Conservation (phyloP, 2,888 invertebrate species). For the Orthosia cruda region DNA sequence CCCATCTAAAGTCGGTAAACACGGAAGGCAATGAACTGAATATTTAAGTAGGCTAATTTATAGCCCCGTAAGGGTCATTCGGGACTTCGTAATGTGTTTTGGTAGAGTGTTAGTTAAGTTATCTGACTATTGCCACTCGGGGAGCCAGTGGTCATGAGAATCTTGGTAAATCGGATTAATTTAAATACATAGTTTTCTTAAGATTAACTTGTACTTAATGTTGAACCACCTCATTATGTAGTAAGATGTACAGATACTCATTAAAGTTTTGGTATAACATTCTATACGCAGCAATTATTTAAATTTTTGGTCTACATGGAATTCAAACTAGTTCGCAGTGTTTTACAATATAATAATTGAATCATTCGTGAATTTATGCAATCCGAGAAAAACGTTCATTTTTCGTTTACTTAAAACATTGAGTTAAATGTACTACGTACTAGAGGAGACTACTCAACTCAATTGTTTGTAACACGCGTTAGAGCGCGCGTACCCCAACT, state of each 20-base stretch:
- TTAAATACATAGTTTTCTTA: conserved; percentile 10
- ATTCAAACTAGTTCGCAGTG: background rate
- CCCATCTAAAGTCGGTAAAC: background rate
- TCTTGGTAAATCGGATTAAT: conserved; percentile 9
- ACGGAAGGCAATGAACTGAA: conserved; percentile 10
- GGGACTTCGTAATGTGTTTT: conserved; percentile 5
- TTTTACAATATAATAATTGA: background rate
- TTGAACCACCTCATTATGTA: background rate
- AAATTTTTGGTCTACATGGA: background rate
- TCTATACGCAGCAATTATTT: conserved; percentile 1
- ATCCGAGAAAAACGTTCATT: background rate
- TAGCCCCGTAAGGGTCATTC: background rate
- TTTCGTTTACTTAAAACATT: background rate
- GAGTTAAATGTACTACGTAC: too few relatives aligned
- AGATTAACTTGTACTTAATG: background rate
- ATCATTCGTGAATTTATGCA: background rate
- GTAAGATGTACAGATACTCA: background rate
- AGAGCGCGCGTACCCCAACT: too few relatives aligned
- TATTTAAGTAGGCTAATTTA: conserved; percentile 16
- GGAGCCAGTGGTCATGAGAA: background rate
- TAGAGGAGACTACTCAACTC: too few relatives aligned
- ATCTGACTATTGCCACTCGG: background rate
- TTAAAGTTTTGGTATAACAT: conserved; percentile 9
- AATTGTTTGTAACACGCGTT: too few relatives aligned
- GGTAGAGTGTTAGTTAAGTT: background rate